Percentiles rank a stretch among this genome's conserved stretches.
Evolutionary conservation across 23 tunicate genomes (phyloP).

Genomic region (Trididemnum nubilum): DNA sequence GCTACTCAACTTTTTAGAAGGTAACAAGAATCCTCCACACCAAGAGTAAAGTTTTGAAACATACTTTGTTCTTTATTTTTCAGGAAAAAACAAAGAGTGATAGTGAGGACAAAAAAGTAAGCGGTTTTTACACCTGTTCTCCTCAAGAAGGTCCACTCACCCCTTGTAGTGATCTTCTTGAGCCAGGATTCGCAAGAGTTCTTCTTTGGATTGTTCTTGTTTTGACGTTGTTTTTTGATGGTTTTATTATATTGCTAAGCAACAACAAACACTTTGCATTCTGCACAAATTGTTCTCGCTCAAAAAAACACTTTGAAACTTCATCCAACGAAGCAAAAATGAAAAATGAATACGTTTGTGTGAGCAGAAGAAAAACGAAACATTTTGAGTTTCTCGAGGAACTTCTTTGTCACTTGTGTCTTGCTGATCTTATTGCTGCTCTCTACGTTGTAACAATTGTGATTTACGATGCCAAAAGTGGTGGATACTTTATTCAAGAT

Average conservation of each 20-base stretch:
- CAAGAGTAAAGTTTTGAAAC: no score
- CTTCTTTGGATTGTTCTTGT: conserved; percentile 60
- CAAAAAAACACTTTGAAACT: neutral
- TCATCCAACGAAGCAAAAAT: neutral
- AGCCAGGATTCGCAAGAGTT: conserved; percentile 40
- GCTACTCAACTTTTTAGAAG: no score
- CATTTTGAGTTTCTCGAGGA: conserved; percentile 40
- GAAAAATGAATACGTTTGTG: neutral
- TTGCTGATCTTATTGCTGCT: conserved; percentile 65
- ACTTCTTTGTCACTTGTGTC: conserved; percentile 61
- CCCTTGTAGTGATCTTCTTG: conserved; percentile 70
- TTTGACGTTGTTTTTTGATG: conserved; percentile 47
- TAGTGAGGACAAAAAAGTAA: neutral
- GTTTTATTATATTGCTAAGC: conserved; percentile 39
- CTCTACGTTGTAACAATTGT: conserved; percentile 59
- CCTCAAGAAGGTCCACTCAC: conserved; percentile 73
- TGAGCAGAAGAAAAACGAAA: neutral
- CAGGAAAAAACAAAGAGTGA: neutral
- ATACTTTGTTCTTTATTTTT: neutral
- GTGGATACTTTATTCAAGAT: conserved; percentile 46
- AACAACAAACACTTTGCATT: neutral
- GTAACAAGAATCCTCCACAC: no score
- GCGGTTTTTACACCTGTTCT: conserved; percentile 17
- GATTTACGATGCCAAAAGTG: conserved; percentile 47
- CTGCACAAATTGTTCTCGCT: neutral